These are phyloP conservation scores for Cavia aperea DNA, from an alignment of 2,113 vertebrate genomes.

Conservation along the genomic window DNA sequence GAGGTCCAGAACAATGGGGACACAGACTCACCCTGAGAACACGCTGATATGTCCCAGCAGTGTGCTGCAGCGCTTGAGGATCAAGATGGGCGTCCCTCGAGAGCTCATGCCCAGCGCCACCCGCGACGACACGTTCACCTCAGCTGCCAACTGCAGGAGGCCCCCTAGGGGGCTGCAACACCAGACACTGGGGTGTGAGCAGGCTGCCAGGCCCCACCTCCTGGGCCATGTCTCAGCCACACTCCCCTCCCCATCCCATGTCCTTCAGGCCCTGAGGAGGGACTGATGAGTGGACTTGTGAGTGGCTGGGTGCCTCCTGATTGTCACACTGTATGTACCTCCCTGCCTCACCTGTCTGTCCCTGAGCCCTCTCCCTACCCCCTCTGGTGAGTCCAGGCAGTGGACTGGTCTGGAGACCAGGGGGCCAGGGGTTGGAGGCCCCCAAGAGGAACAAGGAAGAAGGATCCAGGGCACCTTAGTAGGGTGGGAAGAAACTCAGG, in stretches of 20 bases:
- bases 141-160: constrained; percentile 37
- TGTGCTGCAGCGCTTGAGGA: constrained; percentile 65
- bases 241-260: neutral
- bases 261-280: fast-evolving
- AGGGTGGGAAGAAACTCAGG: neutral
- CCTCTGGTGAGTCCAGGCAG: neutral
- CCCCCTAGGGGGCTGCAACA: constrained; percentile 3
- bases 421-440: neutral
- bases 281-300: fast-evolving
- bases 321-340: neutral
- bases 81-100: neutral
- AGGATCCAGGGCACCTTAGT: neutral
- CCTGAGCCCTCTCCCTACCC: neutral
- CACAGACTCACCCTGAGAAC: constrained; percentile 60
- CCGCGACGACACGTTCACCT: constrained; percentile 65
- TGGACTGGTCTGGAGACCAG: neutral
- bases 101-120: constrained; percentile 52
- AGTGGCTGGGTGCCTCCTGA: neutral
- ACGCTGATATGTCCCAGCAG: constrained; percentile 57
- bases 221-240: neutral
- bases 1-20: fast-evolving
- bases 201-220: neutral
- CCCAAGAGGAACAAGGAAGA: no score
- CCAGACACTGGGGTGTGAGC: neutral
- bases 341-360: neutral